Conservation (phyloP, 2,797 vertebrate species). For the Lepus townsendii region DNA sequence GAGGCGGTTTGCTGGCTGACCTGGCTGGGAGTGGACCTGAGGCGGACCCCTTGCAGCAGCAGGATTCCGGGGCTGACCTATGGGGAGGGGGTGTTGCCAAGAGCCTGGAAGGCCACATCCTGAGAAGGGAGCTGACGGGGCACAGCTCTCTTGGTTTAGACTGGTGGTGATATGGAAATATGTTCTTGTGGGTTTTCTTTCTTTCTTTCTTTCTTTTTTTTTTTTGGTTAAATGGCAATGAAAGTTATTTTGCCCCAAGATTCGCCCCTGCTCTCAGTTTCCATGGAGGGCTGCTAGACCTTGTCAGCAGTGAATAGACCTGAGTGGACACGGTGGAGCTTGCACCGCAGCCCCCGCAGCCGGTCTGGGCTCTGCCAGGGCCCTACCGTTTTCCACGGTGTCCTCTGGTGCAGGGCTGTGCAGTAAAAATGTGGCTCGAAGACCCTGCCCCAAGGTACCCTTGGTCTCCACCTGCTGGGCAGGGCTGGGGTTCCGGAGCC, state of each 20-base stretch:
- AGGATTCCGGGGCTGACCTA: neutral
- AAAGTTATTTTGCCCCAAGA: neutral
- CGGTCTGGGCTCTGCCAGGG: neutral
- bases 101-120: neutral
- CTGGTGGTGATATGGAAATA: neutral
- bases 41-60: too few species aligned
- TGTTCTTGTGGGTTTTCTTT: neutral
- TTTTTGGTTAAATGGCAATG: neutral
- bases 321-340: too few species aligned
- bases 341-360: rapidly evolving
- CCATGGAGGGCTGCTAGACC: neutral
- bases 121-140: neutral
- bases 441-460: rapidly evolving
- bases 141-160: neutral
- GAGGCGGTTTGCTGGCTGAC: neutral
- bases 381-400: neutral
- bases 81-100: neutral
- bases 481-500: too few species aligned
- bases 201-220: too few species aligned
- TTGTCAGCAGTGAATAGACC: neutral
- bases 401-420: neutral
- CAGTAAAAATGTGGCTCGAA: too few species aligned
- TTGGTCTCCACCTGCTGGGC: too few species aligned
- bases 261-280: neutral
- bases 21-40: neutral